Percentiles rank a stretch among this genome's conserved stretches.
These are phyloP conservation scores for Polietes domitor DNA, from an alignment of 2,888 invertebrate species.

Conservation along the genomic window DNA sequence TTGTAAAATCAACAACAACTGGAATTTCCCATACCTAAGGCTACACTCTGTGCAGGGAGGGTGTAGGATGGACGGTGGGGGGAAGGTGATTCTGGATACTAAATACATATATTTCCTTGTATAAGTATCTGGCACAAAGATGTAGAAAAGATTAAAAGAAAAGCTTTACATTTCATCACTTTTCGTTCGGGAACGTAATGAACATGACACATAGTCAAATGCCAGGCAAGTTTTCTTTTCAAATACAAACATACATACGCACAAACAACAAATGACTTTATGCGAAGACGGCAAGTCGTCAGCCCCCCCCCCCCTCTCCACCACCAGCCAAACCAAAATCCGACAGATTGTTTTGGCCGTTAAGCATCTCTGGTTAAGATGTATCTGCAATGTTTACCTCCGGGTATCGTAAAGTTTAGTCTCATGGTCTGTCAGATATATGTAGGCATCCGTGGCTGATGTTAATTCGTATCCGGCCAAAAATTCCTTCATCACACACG, in stretches of 20 bases:
- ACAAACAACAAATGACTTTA: constrained; percentile 1
- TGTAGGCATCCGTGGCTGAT: background rate
- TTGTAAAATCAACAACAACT: constrained; percentile 32
- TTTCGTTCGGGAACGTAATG: constrained; percentile 11
- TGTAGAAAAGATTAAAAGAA: constrained; percentile 22
- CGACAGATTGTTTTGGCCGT: constrained; percentile 23
- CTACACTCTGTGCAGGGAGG: too few relatives aligned
- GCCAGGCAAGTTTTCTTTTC: background rate
- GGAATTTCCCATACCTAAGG: constrained; percentile 16
- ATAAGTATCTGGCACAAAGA: too few relatives aligned
- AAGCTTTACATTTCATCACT: constrained; percentile 35
- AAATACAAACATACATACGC: background rate
- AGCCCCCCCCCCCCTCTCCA: background rate
- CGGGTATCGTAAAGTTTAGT: constrained; percentile 48
- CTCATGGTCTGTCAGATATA: background rate
- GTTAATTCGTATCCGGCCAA: background rate
- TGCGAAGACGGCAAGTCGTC: background rate
- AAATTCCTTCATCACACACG: background rate
- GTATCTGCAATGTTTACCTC: constrained; percentile 40
- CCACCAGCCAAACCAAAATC: background rate
- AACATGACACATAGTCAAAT: constrained; percentile 2
- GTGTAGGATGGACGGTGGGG: background rate
- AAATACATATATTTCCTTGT: too few relatives aligned
- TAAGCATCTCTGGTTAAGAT: constrained; percentile 16
- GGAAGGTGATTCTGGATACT: background rate